phyloP scores from a whole-genome alignment of 2,113 vertebrate genomes.

The Gracilinanus agilis region DNA sequence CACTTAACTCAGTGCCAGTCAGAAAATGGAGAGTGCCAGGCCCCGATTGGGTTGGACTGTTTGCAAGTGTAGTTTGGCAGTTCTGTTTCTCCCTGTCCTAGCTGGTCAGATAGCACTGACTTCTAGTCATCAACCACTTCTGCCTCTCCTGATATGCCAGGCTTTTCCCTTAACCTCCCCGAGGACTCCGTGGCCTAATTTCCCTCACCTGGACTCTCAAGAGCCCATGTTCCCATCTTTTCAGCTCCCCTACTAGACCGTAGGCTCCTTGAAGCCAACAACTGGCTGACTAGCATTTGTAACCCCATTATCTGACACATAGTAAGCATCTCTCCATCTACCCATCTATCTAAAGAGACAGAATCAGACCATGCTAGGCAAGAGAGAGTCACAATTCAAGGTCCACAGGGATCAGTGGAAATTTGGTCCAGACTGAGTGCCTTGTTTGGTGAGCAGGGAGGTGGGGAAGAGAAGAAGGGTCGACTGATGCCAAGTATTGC shows the following conservation, averaged over 20 bases:
- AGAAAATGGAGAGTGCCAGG: background rate
- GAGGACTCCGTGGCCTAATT: background rate
- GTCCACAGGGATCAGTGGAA: background rate
- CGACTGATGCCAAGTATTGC: background rate
- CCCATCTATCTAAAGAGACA: background rate
- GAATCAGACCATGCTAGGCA: background rate
- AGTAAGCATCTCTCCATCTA: background rate
- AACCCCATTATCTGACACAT: fast-evolving
- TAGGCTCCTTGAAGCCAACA: background rate
- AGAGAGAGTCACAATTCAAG: background rate
- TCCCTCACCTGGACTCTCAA: background rate
- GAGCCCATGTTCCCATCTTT: background rate
- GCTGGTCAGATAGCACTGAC: background rate
- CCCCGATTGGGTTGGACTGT: fast-evolving
- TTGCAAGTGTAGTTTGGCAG: too few species aligned
- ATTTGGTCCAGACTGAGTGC: background rate
- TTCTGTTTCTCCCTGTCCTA: background rate
- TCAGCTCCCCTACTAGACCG: background rate
- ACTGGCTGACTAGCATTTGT: fast-evolving
- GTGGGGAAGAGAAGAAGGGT: background rate
- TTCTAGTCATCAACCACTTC: background rate
- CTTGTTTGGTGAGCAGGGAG: background rate
- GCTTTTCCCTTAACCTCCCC: background rate
- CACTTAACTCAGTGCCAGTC: background rate
- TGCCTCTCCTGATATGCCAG: background rate